Conservation (phyloP, 2,113 vertebrate genomes). For the Aix galericulata region DNA sequence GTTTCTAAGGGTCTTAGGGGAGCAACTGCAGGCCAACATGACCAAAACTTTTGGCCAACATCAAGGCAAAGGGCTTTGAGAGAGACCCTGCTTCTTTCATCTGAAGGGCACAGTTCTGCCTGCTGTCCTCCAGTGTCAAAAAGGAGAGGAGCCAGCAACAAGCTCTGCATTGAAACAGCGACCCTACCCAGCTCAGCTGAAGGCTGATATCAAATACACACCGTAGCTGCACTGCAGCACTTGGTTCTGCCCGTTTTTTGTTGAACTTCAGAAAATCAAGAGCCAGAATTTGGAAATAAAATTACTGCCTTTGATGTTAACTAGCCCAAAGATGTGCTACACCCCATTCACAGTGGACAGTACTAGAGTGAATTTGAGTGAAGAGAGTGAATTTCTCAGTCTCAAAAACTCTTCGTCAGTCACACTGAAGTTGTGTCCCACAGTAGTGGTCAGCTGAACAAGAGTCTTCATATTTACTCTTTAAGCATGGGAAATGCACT, state of each 20-base stretch:
- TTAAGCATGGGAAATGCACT: background rate
- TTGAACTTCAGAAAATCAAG: background rate
- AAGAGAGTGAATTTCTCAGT: background rate
- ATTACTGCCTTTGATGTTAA: background rate
- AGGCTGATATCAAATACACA: background rate
- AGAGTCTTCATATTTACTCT: background rate
- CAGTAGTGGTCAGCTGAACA: background rate
- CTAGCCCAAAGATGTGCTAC: background rate
- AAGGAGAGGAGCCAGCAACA: background rate
- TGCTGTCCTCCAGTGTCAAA: background rate
- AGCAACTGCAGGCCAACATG: background rate
- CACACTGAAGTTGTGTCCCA: background rate
- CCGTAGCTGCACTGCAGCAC: background rate
- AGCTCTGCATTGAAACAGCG: background rate
- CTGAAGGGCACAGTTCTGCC: background rate
- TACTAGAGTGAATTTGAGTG: background rate
- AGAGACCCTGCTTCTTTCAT: background rate
- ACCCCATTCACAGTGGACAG: background rate
- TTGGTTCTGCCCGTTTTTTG: background rate
- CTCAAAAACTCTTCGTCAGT: background rate
- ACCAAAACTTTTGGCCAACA: rapidly evolving
- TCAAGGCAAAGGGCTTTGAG: background rate
- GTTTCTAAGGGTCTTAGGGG: background rate
- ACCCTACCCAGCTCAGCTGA: background rate
- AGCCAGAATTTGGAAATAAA: background rate